Evolutionary conservation across 2,113 vertebrate genomes (phyloP), one percentile per base, ranked within the genome.

Genomic region (Cyanoderma ruficeps): DNA sequence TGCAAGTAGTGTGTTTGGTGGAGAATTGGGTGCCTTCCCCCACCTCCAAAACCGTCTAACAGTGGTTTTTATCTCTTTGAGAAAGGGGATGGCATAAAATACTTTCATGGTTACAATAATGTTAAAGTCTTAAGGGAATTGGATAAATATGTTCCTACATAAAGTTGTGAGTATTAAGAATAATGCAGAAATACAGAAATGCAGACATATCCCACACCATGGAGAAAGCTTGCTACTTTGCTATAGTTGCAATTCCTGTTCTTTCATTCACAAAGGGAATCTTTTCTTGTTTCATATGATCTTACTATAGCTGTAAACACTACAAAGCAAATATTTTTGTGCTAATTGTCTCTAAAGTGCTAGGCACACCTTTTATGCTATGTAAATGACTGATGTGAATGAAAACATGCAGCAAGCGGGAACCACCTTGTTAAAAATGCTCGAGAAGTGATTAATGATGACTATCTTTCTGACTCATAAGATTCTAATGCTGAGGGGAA

Each of bases 371-470:
- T 93, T 74, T 63, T 81, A 23, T 81, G 64, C 68, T 74, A 5
- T 83, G 42, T 69, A 83, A 88, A 86, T 90, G 86, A 39, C 70
- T 95, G 90, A 55, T 86, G 88, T 77, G 87, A 67, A 75, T 82
- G 70, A 79, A 96, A 97, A 94, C 87, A 93, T 33, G 81, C 65
- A 91, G 69, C 31, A 60, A 93, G 78, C 82, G 80, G 94, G 95
- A 97, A 23, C 91, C 79, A 81, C 95, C 83, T 93, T 93, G 47
- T 95, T 90, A 77, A 86, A 95, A 93, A 74, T 61, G 35, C 79
- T 78, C 17, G 9, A 93, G 90, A 88, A 83, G 76, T 94, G 95
- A 94, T 94, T 96, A 95, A 95, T 85, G 94, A 92, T 93, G 69
- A 84, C 67, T 93, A 1, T 90, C 83, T 88, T 77, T 65, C 79